phyloP scores from a whole-genome alignment of 2,797 vertebrate genomes.

The Falco cherrug region DNA sequence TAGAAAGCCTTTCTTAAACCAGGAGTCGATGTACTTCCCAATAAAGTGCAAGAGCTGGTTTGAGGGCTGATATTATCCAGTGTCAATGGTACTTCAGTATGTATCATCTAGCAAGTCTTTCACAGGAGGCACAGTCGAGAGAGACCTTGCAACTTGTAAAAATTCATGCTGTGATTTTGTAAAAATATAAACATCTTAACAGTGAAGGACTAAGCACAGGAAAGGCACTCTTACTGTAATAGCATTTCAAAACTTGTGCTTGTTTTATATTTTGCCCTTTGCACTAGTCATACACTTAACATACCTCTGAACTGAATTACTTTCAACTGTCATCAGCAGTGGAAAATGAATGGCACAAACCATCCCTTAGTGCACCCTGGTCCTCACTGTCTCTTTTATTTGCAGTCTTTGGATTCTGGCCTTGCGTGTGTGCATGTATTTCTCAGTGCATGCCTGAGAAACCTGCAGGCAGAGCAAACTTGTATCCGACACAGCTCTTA shows the following conservation, averaged over 20 bases:
- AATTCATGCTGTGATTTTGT: background rate
- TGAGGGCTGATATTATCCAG: background rate
- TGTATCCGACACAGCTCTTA: background rate
- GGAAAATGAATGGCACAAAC: background rate
- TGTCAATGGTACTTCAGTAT: background rate
- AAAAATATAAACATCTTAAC: background rate
- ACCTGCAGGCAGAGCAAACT: background rate
- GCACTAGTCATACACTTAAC: background rate
- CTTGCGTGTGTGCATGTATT: background rate
- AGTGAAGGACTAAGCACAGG: background rate
- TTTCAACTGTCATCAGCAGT: background rate
- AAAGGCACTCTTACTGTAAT: background rate
- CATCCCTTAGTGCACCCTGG: rapidly evolving
- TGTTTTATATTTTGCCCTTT: background rate
- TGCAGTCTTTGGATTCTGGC: background rate
- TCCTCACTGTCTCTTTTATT: background rate
- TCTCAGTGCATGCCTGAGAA: background rate
- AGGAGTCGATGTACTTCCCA: background rate
- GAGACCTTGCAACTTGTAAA: background rate
- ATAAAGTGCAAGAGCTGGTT: background rate
- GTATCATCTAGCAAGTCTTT: background rate
- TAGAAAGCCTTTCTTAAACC: background rate
- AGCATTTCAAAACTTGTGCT: background rate
- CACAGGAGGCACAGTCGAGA: background rate
- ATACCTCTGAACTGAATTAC: background rate